A percentile compares a stretch with the other conserved stretches of the same genome.
Conservation (phyloP, 2,888 invertebrate species). For the Campoplex capitator region DNA sequence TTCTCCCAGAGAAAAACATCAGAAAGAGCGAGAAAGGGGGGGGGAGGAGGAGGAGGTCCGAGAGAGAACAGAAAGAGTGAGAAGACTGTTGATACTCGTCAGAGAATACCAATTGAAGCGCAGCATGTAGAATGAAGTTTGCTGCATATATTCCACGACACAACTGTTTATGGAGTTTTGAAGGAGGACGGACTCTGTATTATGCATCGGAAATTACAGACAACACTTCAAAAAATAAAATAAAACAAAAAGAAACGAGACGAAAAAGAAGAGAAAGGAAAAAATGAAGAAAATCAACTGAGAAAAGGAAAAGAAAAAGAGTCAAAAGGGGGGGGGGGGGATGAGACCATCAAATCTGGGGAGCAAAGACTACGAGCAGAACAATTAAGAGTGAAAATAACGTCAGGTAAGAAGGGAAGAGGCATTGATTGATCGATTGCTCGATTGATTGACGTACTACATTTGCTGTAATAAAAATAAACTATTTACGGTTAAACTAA, state of each 20-base stretch:
- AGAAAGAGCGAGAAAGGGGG: not conserved
- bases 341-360: no score
- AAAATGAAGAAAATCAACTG: not conserved
- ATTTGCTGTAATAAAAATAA: no score
- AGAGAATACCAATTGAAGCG: conserved; percentile 67
- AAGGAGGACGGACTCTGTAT: conserved; percentile 18
- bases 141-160: conserved; percentile 46
- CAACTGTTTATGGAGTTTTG: conserved; percentile 66
- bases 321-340: not conserved
- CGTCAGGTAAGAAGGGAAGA: no score
- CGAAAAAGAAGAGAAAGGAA: not conserved
- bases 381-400: no score
- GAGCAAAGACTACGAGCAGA: no score
- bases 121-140: conserved; percentile 65
- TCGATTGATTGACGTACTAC: no score
- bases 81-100: conserved; percentile 37
- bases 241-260: not conserved
- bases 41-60: not conserved
- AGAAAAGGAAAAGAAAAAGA: not conserved
- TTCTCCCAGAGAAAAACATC: conserved; percentile 19
- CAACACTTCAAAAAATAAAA: not conserved
- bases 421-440: no score
- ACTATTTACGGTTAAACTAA: no score
- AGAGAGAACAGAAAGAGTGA: not conserved
- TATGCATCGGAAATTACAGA: not conserved